A percentile compares a stretch with the other conserved stretches of the same genome.
Conservation (phyloP, 2,113 vertebrate genomes). For the Pardalotus punctatus region DNA sequence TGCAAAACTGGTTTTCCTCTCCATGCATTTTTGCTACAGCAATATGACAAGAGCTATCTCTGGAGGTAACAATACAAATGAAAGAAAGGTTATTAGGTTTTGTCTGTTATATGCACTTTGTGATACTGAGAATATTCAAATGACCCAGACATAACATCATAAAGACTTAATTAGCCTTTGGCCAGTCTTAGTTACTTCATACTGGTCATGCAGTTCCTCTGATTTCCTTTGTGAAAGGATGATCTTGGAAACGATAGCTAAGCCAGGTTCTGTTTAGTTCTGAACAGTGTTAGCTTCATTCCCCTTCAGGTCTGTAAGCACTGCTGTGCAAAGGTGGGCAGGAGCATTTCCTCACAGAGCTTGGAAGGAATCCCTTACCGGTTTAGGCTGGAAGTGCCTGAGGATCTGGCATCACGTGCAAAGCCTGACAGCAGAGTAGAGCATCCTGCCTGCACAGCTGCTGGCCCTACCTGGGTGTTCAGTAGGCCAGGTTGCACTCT, state of each 20-base stretch:
- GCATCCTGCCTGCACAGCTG: neutral
- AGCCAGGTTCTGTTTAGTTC: neutral
- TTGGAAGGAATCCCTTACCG: neutral
- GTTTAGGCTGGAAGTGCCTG: neutral
- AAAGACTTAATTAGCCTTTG: neutral
- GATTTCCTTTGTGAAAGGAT: neutral
- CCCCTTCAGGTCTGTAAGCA: neutral
- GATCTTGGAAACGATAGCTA: neutral
- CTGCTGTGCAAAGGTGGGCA: neutral
- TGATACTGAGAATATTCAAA: neutral
- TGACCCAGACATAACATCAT: neutral
- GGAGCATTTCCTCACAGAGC: neutral
- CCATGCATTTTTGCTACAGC: neutral
- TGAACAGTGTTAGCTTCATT: neutral
- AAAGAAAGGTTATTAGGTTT: neutral
- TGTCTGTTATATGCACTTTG: neutral
- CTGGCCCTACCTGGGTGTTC: neutral
- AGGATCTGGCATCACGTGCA: neutral
- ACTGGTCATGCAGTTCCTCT: neutral
- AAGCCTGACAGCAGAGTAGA: neutral
- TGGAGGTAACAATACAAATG: neutral
- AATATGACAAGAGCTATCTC: neutral
- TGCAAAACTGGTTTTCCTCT: neutral
- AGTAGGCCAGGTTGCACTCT: neutral
- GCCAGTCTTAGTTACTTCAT: neutral